These are phyloP conservation scores for Pandemis heparana DNA, from an alignment of 2,888 invertebrate species.

Conservation along the genomic window DNA sequence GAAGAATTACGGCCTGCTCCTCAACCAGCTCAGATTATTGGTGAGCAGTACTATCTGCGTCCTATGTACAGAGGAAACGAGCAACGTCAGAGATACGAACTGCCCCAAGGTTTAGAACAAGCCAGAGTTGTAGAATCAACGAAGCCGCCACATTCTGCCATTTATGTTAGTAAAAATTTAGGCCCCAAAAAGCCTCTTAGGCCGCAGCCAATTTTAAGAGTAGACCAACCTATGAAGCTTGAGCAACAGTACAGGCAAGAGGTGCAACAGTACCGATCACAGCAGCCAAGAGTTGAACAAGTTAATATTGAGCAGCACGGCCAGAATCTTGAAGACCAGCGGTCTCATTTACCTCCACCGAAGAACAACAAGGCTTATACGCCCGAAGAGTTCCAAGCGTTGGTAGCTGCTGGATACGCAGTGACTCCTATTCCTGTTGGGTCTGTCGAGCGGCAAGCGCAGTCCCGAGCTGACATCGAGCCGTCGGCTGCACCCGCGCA, in stretches of 20 bases:
- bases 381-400: conserved; percentile 80
- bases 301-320: conserved; percentile 48
- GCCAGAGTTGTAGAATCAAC: conserved; percentile 62
- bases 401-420: conserved; percentile 80
- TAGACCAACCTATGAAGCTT: conserved; percentile 53
- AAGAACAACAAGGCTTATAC: conserved; percentile 82
- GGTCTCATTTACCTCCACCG: conserved; percentile 79
- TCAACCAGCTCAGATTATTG: conserved; percentile 63
- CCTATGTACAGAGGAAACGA: conserved; percentile 72
- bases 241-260: conserved; percentile 46
- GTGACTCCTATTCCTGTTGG: conserved; percentile 81
- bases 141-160: conserved; percentile 76
- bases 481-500: conserved; percentile 56
- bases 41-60: conserved; percentile 75
- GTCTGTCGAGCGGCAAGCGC: conserved; percentile 66
- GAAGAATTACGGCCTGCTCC: conserved; percentile 60
- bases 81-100: conserved; percentile 69
- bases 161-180: conserved; percentile 77
- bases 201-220: conserved; percentile 58
- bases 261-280: conserved; percentile 43
- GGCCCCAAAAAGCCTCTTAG: conserved; percentile 66
- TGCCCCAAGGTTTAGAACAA: conserved; percentile 59
- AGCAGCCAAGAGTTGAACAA: conserved; percentile 53
- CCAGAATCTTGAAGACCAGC: conserved; percentile 70
- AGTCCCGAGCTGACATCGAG: conserved; percentile 72